phyloP scores from a whole-genome alignment of 2,888 invertebrate species.

The Hemaris fuciformis region DNA sequence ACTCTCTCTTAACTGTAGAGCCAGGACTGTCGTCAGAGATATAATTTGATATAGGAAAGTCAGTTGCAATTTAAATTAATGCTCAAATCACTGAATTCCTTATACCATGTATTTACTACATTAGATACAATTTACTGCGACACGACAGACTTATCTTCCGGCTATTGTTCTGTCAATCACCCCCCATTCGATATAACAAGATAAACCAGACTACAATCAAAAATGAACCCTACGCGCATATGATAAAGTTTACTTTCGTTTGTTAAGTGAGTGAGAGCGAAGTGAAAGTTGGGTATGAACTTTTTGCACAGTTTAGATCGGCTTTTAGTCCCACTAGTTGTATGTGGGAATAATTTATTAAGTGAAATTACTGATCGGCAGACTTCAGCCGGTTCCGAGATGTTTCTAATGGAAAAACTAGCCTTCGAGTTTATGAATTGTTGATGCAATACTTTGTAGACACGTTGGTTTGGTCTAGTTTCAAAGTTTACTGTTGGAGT shows the following conservation, averaged over 20 bases:
- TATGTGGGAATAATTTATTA: slow-evolving; percentile 26
- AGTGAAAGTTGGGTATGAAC: slow-evolving; percentile 19
- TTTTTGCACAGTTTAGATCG: slow-evolving; percentile 20
- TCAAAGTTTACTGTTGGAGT: no score
- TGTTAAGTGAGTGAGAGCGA: not conserved
- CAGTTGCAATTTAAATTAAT: not conserved
- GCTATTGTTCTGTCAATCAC: slow-evolving; percentile 31
- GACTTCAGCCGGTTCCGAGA: slow-evolving; percentile 2
- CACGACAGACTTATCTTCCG: slow-evolving; percentile 19
- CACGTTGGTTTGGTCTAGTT: no score
- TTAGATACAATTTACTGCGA: slow-evolving; percentile 21
- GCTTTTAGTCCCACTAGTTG: slow-evolving; percentile 27
- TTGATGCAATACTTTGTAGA: not conserved
- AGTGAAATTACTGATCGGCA: slow-evolving; percentile 17
- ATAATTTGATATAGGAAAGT: no score
- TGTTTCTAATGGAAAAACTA: not conserved
- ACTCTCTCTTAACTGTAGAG: no score
- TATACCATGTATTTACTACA: slow-evolving; percentile 2
- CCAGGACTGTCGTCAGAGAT: no score
- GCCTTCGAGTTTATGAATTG: not conserved
- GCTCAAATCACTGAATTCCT: not conserved
- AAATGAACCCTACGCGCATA: slow-evolving; percentile 19
- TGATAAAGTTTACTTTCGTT: slow-evolving; percentile 15
- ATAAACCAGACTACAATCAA: slow-evolving; percentile 15
- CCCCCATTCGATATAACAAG: slow-evolving; percentile 14